These are phyloP conservation scores for Cricetomys ansorgei DNA, from an alignment of 2,113 vertebrate species.

Conservation along the genomic window DNA sequence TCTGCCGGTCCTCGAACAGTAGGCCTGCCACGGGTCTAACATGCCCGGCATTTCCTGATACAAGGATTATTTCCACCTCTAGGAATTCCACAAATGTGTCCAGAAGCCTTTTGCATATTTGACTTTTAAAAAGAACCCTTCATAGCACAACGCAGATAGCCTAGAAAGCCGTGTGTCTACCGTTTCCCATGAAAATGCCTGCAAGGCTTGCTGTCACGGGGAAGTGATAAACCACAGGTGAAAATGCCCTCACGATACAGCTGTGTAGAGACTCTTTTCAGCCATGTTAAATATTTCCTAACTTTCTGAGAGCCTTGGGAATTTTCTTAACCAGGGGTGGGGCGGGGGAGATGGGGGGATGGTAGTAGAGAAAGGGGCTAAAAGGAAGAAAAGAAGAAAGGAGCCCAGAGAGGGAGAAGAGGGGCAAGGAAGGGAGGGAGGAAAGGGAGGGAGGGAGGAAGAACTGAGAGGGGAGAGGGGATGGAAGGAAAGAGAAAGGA, in stretches of 20 bases:
- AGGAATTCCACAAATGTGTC: constrained; percentile 70
- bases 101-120: constrained; percentile 63
- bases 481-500: rapidly evolving
- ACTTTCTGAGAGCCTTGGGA: constrained; percentile 28
- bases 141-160: constrained; percentile 56
- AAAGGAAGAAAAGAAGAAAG: background rate
- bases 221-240: background rate
- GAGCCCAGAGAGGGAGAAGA: background rate
- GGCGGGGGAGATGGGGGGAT: rapidly evolving
- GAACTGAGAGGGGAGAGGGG: rapidly evolving
- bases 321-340: background rate
- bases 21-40: constrained; percentile 26
- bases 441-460: rapidly evolving
- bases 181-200: constrained; percentile 58
- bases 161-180: constrained; percentile 60
- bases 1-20: constrained; percentile 2
- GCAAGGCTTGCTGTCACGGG: background rate
- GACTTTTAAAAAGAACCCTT: constrained; percentile 75
- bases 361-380: rapidly evolving
- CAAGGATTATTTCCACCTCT: constrained; percentile 65
- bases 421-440: rapidly evolving
- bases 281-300: background rate
- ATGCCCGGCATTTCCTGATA: constrained; percentile 73
- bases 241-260: constrained; percentile 35
- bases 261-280: background rate